These are phyloP conservation scores for Lepidocyrtinus sp. DNA, from an alignment of 2,888 invertebrate species.

Conservation along the genomic window DNA sequence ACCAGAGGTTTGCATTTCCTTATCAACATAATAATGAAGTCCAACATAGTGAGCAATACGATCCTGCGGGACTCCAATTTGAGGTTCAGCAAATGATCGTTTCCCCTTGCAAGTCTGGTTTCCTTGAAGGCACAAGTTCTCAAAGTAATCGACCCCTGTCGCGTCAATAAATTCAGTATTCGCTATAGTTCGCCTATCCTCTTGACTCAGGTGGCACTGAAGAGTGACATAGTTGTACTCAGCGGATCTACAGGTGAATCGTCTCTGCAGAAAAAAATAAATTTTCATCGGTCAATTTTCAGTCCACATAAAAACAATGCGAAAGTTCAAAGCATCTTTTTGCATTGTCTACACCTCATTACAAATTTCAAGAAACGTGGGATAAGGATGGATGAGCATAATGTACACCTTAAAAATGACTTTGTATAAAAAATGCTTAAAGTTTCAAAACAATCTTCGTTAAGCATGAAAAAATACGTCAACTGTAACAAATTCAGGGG, in stretches of 20 bases:
- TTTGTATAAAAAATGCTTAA: constrained; percentile 1
- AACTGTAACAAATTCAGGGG: constrained; percentile 12
- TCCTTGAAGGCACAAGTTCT: constrained; percentile 92
- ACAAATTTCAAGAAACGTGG: constrained; percentile 1
- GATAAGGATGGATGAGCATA: constrained; percentile 8
- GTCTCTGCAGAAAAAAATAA: constrained; percentile 81
- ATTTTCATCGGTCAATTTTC: constrained; percentile 6
- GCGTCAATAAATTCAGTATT: constrained; percentile 92
- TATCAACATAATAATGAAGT: constrained; percentile 93
- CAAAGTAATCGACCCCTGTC: constrained; percentile 87
- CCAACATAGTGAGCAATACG: constrained; percentile 92
- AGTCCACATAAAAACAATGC: not conserved
- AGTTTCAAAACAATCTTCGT: not conserved
- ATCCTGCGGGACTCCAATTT: constrained; percentile 91
- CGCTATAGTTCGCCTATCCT: constrained; percentile 89
- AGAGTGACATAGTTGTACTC: constrained; percentile 95
- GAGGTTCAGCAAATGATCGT: constrained; percentile 84
- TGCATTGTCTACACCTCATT: constrained; percentile 15
- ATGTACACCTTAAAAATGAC: constrained; percentile 8
- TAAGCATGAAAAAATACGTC: not conserved
- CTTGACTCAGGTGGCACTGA: constrained; percentile 91
- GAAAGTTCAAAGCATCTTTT: not conserved
- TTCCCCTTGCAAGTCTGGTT: constrained; percentile 90
- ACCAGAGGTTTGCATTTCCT: constrained; percentile 88
- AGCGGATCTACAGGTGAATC: constrained; percentile 91